Evolutionary conservation across 2,888 invertebrate species (phyloP), one percentile per base, ranked within the genome.

Genomic region (Glaucopsyche alexis): DNA sequence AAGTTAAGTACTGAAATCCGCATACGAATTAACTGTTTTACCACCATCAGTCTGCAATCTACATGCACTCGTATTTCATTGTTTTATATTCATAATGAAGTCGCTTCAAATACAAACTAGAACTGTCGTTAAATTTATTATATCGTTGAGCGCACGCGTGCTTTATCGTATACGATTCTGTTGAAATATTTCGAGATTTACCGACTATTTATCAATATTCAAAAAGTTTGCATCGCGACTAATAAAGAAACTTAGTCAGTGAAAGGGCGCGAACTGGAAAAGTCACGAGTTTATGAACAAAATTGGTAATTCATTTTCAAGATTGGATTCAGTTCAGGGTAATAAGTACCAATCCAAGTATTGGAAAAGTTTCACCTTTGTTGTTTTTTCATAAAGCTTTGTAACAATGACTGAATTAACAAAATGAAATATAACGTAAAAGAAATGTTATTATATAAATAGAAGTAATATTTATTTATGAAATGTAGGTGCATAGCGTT

Each of bases 281-380:
- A 86, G 82, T 86, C 83, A 78, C 80, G 84, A 84, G 83, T 86
- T 84, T 83, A 84, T 84, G 85, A 85, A 84, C 83, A 84, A 87
- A 88, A 88, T 88, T 86, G 83, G 86, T 87, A 85, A 87, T 87
- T 88, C 86, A 88, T 87, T 87, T 85, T 84, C 80, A 78, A 85
- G 86, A 80, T 75, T 76, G 79, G 78, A 76, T 76, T 80, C 81
- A 70, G 29, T 64, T 60, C 29, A 69, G 67, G 82, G 80, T 87
- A 72, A 72, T 66, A 67, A 72, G 66, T 67, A 50, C 52, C 66
- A 72, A 66, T 72, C 49, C 45, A 67, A 72, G 67, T 45, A 67
- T 72, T 45, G 72, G 72, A 42, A 49, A 72, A 72, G 19, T 16
- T 72, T 72, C 16, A 69, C 49, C 69, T 69, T 49, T 69, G 69